phyloP scores from a whole-genome alignment of 2,888 invertebrate species.

The Drepana falcataria region DNA sequence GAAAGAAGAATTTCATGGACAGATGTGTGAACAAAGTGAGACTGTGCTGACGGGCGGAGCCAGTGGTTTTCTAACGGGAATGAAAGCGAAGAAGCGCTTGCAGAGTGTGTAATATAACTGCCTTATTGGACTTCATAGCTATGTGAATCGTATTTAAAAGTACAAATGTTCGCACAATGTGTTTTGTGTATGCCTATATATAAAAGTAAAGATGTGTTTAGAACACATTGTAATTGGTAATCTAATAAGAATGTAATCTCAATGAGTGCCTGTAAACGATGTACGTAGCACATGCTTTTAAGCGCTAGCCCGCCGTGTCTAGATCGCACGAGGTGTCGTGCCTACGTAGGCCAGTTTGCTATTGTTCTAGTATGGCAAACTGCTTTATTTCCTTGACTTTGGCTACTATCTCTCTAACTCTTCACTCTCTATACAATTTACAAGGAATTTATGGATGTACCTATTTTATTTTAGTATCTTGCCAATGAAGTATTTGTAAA shows the following conservation, averaged over 20 bases:
- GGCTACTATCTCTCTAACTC: slow-evolving; percentile 63
- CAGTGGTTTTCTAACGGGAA: slow-evolving; percentile 21
- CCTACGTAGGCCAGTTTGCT: slow-evolving; percentile 53
- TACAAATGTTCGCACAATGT: slow-evolving; percentile 74
- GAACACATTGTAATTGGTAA: slow-evolving; percentile 52
- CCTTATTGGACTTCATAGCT: slow-evolving; percentile 57
- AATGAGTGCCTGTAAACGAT: slow-evolving; percentile 62
- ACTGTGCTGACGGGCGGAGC: slow-evolving; percentile 79
- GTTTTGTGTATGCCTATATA: slow-evolving; percentile 63
- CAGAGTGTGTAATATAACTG: slow-evolving; percentile 67
- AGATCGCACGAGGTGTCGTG: slow-evolving; percentile 55
- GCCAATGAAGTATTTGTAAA: slow-evolving; percentile 73
- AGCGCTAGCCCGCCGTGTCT: slow-evolving; percentile 65
- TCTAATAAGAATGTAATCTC: slow-evolving; percentile 67
- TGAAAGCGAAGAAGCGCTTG: slow-evolving; percentile 34
- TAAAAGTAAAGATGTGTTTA: slow-evolving; percentile 41
- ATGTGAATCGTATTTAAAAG: slow-evolving; percentile 70
- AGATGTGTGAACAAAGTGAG: slow-evolving; percentile 90
- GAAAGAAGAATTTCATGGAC: slow-evolving; percentile 91
- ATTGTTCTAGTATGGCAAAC: slow-evolving; percentile 70
- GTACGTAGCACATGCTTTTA: slow-evolving; percentile 37
- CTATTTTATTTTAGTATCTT: slow-evolving; percentile 64
- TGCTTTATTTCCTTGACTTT: slow-evolving; percentile 51
- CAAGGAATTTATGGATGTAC: slow-evolving; percentile 56
- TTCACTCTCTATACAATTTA: slow-evolving; percentile 71